Evolutionary conservation across 1,140 invertebrate genomes (phyloP).

Genomic region (Latrodectus geometricus): DNA sequence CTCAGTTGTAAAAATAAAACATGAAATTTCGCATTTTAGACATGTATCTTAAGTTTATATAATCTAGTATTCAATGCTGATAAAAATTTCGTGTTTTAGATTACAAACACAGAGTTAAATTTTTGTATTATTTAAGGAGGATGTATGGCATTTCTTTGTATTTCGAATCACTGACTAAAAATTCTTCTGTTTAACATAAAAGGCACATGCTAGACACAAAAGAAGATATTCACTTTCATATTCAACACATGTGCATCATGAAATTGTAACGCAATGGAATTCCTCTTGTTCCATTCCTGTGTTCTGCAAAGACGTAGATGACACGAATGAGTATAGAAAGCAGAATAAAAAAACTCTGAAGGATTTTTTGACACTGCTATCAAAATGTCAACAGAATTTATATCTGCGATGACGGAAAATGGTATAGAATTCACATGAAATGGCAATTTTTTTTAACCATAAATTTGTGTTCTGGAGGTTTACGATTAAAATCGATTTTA

Average conservation of each 20-base stretch:
- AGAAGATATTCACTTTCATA: slow-evolving; percentile 15
- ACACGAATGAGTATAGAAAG: neutral
- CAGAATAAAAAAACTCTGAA: neutral
- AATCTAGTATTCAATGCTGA: too few species aligned
- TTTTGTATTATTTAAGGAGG: neutral
- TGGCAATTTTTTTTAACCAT: too few species aligned
- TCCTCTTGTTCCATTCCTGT: neutral
- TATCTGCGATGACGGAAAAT: neutral
- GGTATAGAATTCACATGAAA: neutral
- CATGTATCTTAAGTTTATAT: too few species aligned
- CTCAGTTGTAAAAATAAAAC: too few species aligned
- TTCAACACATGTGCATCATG: slow-evolving; percentile 22
- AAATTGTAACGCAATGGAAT: slow-evolving; percentile 30
- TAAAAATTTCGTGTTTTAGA: too few species aligned
- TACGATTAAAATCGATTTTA: too few species aligned
- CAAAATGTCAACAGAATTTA: slow-evolving; percentile 11
- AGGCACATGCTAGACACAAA: slow-evolving; percentile 23
- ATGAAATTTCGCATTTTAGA: too few species aligned
- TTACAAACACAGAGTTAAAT: too few species aligned
- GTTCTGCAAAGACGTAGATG: too few species aligned
- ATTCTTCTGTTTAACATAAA: slow-evolving; percentile 1
- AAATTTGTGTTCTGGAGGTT: too few species aligned
- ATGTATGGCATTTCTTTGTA: neutral
- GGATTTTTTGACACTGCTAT: slow-evolving; percentile 2
- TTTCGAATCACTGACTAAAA: neutral